Base-by-base conservation (phyloP, 2,888 invertebrate genomes). In the Euphydryas editha region DNA sequence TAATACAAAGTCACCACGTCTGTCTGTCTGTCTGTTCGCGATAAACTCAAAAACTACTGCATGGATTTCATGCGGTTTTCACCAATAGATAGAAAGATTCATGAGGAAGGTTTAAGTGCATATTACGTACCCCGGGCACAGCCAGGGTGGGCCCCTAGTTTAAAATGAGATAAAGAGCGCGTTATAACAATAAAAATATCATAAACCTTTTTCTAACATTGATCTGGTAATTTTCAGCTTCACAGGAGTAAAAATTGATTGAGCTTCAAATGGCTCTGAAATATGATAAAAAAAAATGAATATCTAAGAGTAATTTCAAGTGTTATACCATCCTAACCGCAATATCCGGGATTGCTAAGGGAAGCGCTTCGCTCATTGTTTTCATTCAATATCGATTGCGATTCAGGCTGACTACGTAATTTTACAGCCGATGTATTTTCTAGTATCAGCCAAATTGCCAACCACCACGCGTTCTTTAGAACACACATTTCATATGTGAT, bases 381-480 rank as follows among this genome's bases (percentile, higher is more conserved):
- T 73, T 70, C 68, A 64, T 73, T 73, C 68, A 42, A 63, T 72
- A 70, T 73, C 70, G 71, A 72, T 70, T 70, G 73, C 46, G 69
- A 67, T 66, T 60, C 62, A 39, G 47, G 39, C 68, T 57, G 68
- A 69, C 69, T 62, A 67, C 65, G 69, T 71, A 64, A 71, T 71
- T 71, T 68, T 66, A 61, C 62, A 57, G 51, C 56, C 51, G 30
- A 57, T 68, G 70, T 68, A 66, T 68, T 68, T 71, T 68, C 66
- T 56, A 59, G 63, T n/a, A 54, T 13, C 42, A 15, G 15, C 42
- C 42, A n/a, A n/a, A 44, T 44, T 44, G 42, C 15, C 1, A n/a
- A 13, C 39, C 39, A 39, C 11, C 39, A 15, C 15, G 39, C 42
- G 42, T n/a, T 44, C 42, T n/a, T 44, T 44, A n/a, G 42, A 44